Evolutionary conservation across 2,797 vertebrate genomes (phyloP).

Genomic region (Austrolebias charrua): DNA sequence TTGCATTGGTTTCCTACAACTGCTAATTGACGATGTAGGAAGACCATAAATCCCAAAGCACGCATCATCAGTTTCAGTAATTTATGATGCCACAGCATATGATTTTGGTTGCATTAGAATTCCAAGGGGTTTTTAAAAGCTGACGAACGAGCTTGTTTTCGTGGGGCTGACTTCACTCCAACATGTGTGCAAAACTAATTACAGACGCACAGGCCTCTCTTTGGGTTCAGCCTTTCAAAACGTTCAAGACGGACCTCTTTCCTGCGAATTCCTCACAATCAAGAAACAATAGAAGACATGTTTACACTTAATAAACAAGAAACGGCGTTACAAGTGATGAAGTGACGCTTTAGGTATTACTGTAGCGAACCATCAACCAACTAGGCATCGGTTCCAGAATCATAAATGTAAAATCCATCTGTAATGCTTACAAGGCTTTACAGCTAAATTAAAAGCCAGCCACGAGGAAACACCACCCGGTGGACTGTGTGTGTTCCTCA

Average conservation of each 20-base stretch:
- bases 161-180: slow-evolving; percentile 33
- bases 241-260: background rate
- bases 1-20: slow-evolving; percentile 18
- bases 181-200: slow-evolving; percentile 48
- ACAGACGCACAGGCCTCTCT: slow-evolving; percentile 19
- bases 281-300: slow-evolving; percentile 14
- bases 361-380: slow-evolving; percentile 31
- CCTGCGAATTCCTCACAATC: background rate
- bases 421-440: slow-evolving; percentile 1
- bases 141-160: slow-evolving; percentile 43
- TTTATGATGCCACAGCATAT: slow-evolving; percentile 28
- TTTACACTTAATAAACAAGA: background rate
- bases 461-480: slow-evolving; percentile 26
- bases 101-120: slow-evolving; percentile 38
- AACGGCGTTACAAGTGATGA: background rate
- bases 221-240: slow-evolving; percentile 5
- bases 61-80: slow-evolving; percentile 15
- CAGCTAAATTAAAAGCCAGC: slow-evolving; percentile 23
- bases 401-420: slow-evolving; percentile 7
- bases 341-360: slow-evolving; percentile 11
- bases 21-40: slow-evolving; percentile 43
- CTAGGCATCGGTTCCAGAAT: slow-evolving; percentile 11
- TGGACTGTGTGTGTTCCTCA: slow-evolving; percentile 41
- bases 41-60: slow-evolving; percentile 38
- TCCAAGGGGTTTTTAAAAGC: slow-evolving; percentile 25